Evolutionary conservation across 2,888 invertebrate species (phyloP), one percentile per base, ranked within the genome.

Genomic region (Athrips mouffetella): DNA sequence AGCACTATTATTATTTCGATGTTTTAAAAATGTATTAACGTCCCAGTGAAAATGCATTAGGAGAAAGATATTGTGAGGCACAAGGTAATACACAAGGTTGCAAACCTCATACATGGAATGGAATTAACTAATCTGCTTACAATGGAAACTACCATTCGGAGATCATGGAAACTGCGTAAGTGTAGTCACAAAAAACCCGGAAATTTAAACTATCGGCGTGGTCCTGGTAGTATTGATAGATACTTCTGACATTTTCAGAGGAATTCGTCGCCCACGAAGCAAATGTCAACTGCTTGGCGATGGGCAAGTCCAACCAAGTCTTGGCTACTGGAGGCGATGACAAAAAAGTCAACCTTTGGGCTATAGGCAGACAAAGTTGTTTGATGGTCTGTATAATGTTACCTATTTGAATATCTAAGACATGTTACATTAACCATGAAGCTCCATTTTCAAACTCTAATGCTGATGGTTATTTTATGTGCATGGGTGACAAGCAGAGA

Each of bases 301-400:
- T 97, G 82, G 97, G 97, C 85, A 96, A 96, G 78, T 96, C 96
- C 45, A 96, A 96, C 59, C 92, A 96, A 71, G 96, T 97, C 46
- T 91, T 97, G 77, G 97, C 95, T 31, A 97, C 97, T 52, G 98
- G 98, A 49, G 98, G 98, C 52, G 97, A 98, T 77, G 98, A 98
- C 88, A 96, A 96, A 77, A 98, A 98, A 86, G 98, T 98, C 46
- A 98, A 98, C 84, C 87, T 98, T 59, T 98, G 98, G 98, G 97
- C 98, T 10, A 95, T 98, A 57, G 98, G 98, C 30, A 95, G 98
- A 73, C 94, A 95, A 67, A 96, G 95, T 79, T 98, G 97, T 87
- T 95, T 98, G 70, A 96, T 98, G 97, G 96, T 96, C 80, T 77
- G 89, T 80, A 59, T 31, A 5, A 16, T 3, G 6, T 6, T 11